Conservation (phyloP, 2,797 vertebrate species). For the Labroides dimidiatus region DNA sequence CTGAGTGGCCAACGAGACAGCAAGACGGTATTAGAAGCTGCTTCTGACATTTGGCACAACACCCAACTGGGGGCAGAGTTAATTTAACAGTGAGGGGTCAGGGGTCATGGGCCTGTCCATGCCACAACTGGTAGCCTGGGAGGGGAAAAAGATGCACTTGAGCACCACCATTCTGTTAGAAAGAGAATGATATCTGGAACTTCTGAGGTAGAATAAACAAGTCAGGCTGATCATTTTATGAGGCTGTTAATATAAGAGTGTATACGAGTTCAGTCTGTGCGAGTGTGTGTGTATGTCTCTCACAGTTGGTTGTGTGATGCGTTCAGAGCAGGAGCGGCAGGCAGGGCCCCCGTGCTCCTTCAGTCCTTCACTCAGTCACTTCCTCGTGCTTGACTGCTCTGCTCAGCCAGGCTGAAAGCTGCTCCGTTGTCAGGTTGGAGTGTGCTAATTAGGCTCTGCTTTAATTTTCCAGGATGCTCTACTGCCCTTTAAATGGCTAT, state of each 20-base stretch:
- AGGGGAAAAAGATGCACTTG: conserved; percentile 35
- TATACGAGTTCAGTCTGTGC: conserved; percentile 9
- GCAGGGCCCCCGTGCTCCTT: conserved; percentile 81
- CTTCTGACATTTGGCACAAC: conserved; percentile 80
- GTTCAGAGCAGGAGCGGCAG: conserved; percentile 67
- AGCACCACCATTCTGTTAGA: conserved; percentile 34
- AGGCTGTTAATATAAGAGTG: neutral
- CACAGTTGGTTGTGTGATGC: conserved; percentile 71
- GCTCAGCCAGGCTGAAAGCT: conserved; percentile 94
- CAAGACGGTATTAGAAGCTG: conserved; percentile 75
- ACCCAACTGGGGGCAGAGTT: conserved; percentile 73
- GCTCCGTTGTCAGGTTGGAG: conserved; percentile 93
- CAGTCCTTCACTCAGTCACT: conserved; percentile 89
- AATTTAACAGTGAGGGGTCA: conserved; percentile 75
- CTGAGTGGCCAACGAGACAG: conserved; percentile 61
- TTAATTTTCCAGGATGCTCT: conserved; percentile 97
- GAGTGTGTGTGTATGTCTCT: conserved; percentile 54
- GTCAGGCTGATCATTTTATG: neutral
- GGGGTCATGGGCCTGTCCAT: conserved; percentile 58
- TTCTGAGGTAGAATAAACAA: neutral
- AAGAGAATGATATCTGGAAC: neutral
- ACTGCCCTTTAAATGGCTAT: conserved; percentile 97
- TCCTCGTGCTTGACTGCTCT: conserved; percentile 92
- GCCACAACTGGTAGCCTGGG: conserved; percentile 38
- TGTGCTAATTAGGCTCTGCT: conserved; percentile 96